These are phyloP conservation scores for Sinohyriopsis cumingii DNA, from an alignment of 2,888 invertebrate species.

Conservation along the genomic window DNA sequence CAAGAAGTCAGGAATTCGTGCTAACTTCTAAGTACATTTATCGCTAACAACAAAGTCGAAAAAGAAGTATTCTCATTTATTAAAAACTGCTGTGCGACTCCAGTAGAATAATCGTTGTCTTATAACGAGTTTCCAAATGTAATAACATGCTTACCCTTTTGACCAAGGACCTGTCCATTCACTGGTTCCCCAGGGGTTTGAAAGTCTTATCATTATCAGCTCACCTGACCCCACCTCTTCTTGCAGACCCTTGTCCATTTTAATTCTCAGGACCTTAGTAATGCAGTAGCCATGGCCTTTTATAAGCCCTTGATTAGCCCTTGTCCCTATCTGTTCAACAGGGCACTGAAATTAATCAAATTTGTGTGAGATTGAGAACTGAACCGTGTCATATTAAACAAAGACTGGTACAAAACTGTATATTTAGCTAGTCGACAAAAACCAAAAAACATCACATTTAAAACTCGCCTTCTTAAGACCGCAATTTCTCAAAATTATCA, in stretches of 20 bases:
- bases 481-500: no score
- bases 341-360: constrained; percentile 40
- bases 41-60: neutral
- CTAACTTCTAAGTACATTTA: neutral
- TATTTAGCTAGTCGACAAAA: no score
- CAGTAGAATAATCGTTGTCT: neutral
- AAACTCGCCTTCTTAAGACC: no score
- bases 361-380: neutral
- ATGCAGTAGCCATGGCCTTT: constrained; percentile 77
- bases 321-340: constrained; percentile 46
- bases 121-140: neutral
- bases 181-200: constrained; percentile 76
- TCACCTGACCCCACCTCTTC: constrained; percentile 56
- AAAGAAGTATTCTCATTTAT: neutral
- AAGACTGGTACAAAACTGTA: no score
- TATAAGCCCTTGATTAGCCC: constrained; percentile 73
- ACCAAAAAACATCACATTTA: no score
- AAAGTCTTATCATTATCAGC: constrained; percentile 75
- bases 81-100: neutral
- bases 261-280: constrained; percentile 73
- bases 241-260: constrained; percentile 53
- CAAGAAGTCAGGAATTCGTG: neutral
- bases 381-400: no score
- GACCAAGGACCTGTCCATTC: constrained; percentile 77
- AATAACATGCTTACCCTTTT: constrained; percentile 70